A percentile compares a stretch with the other conserved stretches of the same genome.
phyloP scores from a whole-genome alignment of 2,113 vertebrate species.

The Kryptolebias marmoratus region DNA sequence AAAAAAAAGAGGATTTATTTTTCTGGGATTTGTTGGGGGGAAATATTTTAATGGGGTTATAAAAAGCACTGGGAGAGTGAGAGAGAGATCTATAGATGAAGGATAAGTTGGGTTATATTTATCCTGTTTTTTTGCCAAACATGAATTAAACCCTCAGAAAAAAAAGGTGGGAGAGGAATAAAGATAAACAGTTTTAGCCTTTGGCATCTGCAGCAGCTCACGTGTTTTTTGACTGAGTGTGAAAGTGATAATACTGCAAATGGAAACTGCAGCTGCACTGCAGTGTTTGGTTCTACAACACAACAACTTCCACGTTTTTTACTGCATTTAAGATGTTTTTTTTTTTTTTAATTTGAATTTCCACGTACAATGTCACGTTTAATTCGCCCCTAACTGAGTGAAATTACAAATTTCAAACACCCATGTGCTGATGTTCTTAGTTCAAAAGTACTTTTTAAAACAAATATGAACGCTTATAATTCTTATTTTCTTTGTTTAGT shows the following conservation, averaged over 20 bases:
- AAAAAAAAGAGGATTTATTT: constrained; percentile 72
- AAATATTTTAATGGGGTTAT: constrained; percentile 73
- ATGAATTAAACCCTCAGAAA: constrained; percentile 42
- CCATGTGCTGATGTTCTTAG: background rate
- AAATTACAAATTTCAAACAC: too few species aligned
- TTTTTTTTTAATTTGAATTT: background rate
- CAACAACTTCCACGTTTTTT: constrained; percentile 16
- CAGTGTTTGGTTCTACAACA: constrained; percentile 24
- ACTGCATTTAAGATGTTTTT: constrained; percentile 13
- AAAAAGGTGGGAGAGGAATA: constrained; percentile 28
- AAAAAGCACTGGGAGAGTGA: constrained; percentile 30
- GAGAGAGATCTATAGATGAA: constrained; percentile 51
- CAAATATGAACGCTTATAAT: background rate
- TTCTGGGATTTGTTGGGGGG: constrained; percentile 64
- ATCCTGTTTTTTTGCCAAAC: constrained; percentile 39
- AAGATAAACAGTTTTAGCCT: constrained; percentile 67
- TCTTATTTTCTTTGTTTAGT: background rate
- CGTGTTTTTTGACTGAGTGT: constrained; percentile 57
- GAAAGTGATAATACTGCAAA: constrained; percentile 52
- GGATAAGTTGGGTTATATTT: constrained; percentile 59
- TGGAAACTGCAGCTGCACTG: constrained; percentile 53
- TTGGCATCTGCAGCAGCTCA: constrained; percentile 55
- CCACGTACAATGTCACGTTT: background rate
- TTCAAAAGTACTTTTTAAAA: background rate
- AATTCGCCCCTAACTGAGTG: too few species aligned